These are phyloP conservation scores for Melanogrammus aeglefinus DNA, from an alignment of 2,797 vertebrate species.

Conservation along the genomic window DNA sequence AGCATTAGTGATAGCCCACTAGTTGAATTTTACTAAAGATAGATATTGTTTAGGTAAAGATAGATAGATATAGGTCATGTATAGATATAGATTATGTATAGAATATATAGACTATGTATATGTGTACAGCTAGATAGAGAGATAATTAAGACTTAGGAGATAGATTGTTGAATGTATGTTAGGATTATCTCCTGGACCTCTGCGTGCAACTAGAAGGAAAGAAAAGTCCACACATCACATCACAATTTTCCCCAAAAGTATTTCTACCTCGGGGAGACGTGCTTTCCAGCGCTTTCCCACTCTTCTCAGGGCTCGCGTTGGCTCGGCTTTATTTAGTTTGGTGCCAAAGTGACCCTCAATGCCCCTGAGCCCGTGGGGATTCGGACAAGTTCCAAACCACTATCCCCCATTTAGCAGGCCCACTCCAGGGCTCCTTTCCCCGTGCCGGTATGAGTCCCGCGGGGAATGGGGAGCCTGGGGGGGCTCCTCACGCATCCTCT, in stretches of 20 bases:
- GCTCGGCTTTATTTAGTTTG: constrained; percentile 13
- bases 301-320: constrained; percentile 30
- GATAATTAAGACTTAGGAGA: no score
- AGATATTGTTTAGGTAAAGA: no score
- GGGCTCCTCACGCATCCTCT: constrained; percentile 19
- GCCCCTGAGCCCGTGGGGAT: constrained; percentile 27
- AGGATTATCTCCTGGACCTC: neutral
- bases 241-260: neutral
- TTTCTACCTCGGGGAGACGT: neutral
- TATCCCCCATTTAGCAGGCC: constrained; percentile 43
- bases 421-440: constrained; percentile 46
- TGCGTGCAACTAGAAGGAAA: neutral
- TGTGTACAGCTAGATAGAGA: no score
- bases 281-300: neutral
- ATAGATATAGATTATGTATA: no score
- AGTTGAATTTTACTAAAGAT: no score
- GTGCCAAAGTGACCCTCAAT: constrained; percentile 27
- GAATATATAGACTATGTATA: no score
- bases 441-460: constrained; percentile 20
- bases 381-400: constrained; percentile 45
- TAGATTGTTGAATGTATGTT: neutral
- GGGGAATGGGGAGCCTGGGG: constrained; percentile 44
- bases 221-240: neutral
- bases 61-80: no score
- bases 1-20: no score